Evolutionary conservation across 2,113 vertebrate species (phyloP).

Genomic region (Antechinus stuartii): DNA sequence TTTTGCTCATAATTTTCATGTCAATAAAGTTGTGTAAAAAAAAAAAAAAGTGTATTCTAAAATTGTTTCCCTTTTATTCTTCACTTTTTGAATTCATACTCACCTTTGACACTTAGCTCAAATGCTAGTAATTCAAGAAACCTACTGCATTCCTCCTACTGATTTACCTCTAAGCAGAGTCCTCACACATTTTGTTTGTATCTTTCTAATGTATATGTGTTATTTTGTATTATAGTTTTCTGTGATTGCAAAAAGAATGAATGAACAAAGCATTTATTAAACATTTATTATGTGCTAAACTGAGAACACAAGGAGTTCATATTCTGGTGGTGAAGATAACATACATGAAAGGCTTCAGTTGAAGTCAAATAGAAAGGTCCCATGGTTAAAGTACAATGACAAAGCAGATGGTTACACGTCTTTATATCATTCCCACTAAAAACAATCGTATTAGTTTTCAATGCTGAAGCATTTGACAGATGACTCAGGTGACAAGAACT

Average conservation of each 20-base stretch:
- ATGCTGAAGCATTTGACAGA: background rate
- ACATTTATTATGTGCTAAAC: background rate
- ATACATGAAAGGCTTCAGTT: background rate
- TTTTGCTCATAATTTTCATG: background rate
- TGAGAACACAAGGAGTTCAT: background rate
- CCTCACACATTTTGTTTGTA: background rate
- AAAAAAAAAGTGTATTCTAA: background rate
- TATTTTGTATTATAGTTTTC: background rate
- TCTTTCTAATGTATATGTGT: background rate
- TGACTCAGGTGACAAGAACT: background rate
- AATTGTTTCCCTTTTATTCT: background rate
- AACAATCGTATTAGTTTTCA: background rate
- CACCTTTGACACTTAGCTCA: background rate
- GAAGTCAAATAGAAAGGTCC: background rate
- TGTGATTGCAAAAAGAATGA: background rate
- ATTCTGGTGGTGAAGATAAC: background rate
- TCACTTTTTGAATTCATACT: background rate
- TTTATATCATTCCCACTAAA: background rate
- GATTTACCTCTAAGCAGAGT: background rate
- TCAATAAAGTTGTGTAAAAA: background rate
- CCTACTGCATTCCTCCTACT: background rate
- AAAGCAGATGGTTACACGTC: background rate
- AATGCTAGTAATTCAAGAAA: background rate
- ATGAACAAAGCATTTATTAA: background rate
- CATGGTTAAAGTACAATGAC: background rate